Base-by-base conservation (phyloP, 2,797 vertebrate species). In the Epinephelus coioides region DNA sequence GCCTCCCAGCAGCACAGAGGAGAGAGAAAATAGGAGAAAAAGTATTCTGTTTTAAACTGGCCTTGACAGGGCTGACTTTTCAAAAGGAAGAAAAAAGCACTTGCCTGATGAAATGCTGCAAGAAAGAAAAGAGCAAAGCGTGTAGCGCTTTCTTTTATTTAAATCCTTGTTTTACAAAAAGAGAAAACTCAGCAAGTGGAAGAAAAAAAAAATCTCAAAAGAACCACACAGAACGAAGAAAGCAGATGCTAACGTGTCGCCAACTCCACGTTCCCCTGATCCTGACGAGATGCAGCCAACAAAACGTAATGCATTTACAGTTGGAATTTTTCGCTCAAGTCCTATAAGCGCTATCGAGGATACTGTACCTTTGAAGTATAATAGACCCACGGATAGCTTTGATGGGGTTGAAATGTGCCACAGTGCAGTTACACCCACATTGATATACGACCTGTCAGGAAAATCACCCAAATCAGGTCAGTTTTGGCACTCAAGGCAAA, bases 391-490 rank as follows among this genome's bases (percentile, higher is more conserved):
- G 2, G 70, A 76, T 61, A 43, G 75, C 78, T 83, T 74, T 88
- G 84, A 84, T 86, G 83, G 83, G 3, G 27, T 76, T n/a, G 72
- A 83, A 87, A 87, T 83, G 89, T 78, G 73, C 77, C 78, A 75
- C 77, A 18, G 75, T 80, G 74, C 83, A 78, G 78, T 77, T 69
- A 68, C 69, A 69, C 63, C 53, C 19, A 1, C 51, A 4, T 74
- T 87, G 86, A 88, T 90, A 40, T 74, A 90, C 57, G 74, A 90
- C 73, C 89, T 90, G 90, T 85, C 90, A 76, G 73, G 81, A 83
- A 87, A 91, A 86, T 86, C 83, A 73, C 80, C 83, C 82, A 88
- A 90, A 92, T 88, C 86, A 85, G 86, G 75, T 92, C 85, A 86
- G 80, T 86, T 89, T 80, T 86, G 84, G n/a, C 89, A 83, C 86